Percentiles rank a stretch among this genome's conserved stretches.
Conservation (phyloP, 2,888 invertebrate genomes). For the Bellardia bayeri region DNA sequence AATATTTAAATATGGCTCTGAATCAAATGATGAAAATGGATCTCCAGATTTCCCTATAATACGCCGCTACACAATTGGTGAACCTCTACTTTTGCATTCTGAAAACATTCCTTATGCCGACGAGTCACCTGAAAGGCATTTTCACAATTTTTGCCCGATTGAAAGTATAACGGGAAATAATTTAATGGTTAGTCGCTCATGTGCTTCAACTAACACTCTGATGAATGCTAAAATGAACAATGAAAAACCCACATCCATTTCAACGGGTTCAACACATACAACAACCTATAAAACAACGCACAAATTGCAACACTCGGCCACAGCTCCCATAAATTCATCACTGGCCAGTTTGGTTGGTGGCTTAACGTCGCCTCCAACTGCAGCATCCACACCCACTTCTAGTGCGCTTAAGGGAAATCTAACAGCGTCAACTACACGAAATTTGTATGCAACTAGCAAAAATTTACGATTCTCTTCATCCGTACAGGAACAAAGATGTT, state of each 20-base stretch:
- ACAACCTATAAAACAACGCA: constrained; percentile 75
- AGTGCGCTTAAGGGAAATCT: constrained; percentile 70
- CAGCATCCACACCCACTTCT: constrained; percentile 79
- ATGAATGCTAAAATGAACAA: constrained; percentile 67
- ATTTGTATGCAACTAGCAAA: constrained; percentile 77
- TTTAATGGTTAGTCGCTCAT: constrained; percentile 79
- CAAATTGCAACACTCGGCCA: constrained; percentile 81
- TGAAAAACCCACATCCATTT: constrained; percentile 60
- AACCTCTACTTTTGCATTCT: constrained; percentile 83
- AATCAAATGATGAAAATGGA: constrained; percentile 86
- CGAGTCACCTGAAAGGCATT: constrained; percentile 86
- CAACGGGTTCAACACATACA: constrained; percentile 72
- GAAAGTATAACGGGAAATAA: constrained; percentile 76
- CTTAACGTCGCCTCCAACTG: constrained; percentile 77
- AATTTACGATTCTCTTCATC: constrained; percentile 81
- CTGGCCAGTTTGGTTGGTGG: constrained; percentile 66
- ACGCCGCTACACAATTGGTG: constrained; percentile 81
- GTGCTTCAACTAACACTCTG: constrained; percentile 77
- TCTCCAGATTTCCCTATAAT: constrained; percentile 82
- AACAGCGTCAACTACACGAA: constrained; percentile 74
- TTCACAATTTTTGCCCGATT: constrained; percentile 79
- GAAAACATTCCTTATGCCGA: constrained; percentile 90
- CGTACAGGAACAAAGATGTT: constrained; percentile 79
- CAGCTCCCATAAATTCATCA: constrained; percentile 78
- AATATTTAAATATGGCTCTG: constrained; percentile 84